A percentile compares a stretch with the other conserved stretches of the same genome.
Evolutionary conservation across 1,140 invertebrate species (phyloP).

Genomic region (Drosophila virilis): DNA sequence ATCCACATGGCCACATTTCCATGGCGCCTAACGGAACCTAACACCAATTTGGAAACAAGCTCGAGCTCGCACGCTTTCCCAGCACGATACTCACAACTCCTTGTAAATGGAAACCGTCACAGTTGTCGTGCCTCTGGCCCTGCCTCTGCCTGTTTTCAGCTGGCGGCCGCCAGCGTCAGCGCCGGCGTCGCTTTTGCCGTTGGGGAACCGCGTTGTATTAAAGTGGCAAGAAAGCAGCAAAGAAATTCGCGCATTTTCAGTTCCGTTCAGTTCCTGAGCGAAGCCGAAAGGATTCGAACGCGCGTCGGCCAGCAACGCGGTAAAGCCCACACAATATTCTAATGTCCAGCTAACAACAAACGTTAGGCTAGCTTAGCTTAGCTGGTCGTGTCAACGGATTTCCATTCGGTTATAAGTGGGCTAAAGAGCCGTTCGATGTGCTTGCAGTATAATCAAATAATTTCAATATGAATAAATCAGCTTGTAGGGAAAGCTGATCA

Average conservation of each 20-base stretch:
- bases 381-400: background rate
- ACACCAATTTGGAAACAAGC: conserved; percentile 74
- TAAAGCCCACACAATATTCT: conserved; percentile 49
- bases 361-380: background rate
- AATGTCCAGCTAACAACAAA: background rate
- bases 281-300: conserved; percentile 80
- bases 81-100: conserved; percentile 57
- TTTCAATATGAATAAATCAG: background rate
- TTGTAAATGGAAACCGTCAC: conserved; percentile 80
- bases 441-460: background rate
- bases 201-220: conserved; percentile 51
- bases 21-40: conserved; percentile 66
- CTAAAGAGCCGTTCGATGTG: background rate
- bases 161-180: conserved; percentile 20
- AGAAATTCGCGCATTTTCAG: conserved; percentile 77
- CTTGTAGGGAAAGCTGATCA: too few relatives aligned
- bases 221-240: conserved; percentile 73
- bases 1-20: conserved; percentile 63
- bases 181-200: conserved; percentile 33
- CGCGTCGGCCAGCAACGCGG: conserved; percentile 68
- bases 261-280: conserved; percentile 66
- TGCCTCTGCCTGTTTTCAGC: conserved; percentile 2
- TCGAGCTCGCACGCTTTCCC: conserved; percentile 54
- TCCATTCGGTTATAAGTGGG: background rate
- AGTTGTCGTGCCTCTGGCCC: conserved; percentile 64